phyloP scores from a whole-genome alignment of 2,888 invertebrate genomes.

The Cerastis rubricosa region DNA sequence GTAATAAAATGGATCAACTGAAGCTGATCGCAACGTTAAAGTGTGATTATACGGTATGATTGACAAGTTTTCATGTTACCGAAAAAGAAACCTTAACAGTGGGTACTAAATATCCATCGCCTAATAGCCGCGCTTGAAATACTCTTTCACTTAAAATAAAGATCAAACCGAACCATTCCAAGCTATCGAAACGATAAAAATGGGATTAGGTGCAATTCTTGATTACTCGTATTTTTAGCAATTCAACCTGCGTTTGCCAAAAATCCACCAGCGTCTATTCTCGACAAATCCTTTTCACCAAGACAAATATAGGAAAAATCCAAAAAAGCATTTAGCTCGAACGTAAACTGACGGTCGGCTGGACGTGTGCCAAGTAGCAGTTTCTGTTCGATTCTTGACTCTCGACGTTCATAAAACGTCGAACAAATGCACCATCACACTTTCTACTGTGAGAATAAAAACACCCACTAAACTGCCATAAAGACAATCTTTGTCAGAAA shows the following conservation, averaged over 20 bases:
- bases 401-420: constrained; percentile 68
- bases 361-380: constrained; percentile 70
- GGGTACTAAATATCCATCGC: neutral
- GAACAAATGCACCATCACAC: constrained; percentile 64
- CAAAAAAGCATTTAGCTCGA: constrained; percentile 66
- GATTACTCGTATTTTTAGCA: constrained; percentile 47
- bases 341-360: constrained; percentile 69
- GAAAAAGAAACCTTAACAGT: neutral
- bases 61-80: neutral
- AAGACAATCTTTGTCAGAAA: constrained; percentile 70
- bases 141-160: neutral
- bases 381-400: constrained; percentile 66
- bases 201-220: constrained; percentile 13
- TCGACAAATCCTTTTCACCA: constrained; percentile 65
- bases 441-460: constrained; percentile 63
- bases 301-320: constrained; percentile 65
- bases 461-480: constrained; percentile 67
- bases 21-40: neutral
- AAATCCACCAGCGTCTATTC: constrained; percentile 45
- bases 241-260: constrained; percentile 46
- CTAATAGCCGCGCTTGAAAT: neutral
- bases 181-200: constrained; percentile 24
- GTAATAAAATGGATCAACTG: neutral
- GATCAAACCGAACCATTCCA: neutral
- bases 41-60: neutral